Evolutionary conservation across 2,797 vertebrate species (phyloP), one percentile per base, ranked within the genome.

Genomic region (Knipowitschia caucasica): DNA sequence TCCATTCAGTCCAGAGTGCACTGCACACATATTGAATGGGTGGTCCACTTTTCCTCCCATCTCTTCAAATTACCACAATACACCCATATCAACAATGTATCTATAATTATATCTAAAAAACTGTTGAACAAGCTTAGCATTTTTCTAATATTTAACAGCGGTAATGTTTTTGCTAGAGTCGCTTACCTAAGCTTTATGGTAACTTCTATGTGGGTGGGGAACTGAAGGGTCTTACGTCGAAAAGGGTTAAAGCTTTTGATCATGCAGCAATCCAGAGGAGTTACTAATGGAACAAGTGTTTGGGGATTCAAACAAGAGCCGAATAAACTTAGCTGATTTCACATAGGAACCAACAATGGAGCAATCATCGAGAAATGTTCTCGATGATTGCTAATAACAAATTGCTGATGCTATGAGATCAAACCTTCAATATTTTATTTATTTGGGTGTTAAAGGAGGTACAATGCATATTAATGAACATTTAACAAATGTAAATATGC

Each of bases 91-190:
- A 38, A 26, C 33, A 21, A 20, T 42, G 7, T 11, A 26, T 35
- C 11, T 44, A 21, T 69, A 62, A 71, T 73, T 64, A 52, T 49
- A 54, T 69, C 30, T 50, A 40, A 51, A n/a, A 45, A 58, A 42
- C 27, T 59, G 71, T 62, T 69, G 73, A 55, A 51, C 69, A n/a
- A n/a, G 38, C 45, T 5, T 14, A 5, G 7, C 11, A 27, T 30
- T 34, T 10, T 7, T 35, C 17, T 36, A 15, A 1, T n/a, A 6
- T 42, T 23, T 23, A 23, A 8, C 38, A 33, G n/a, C 38, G n/a
- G n/a, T n/a, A n/a, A n/a, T n/a, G n/a, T n/a, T n/a, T n/a, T n/a
- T n/a, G n/a, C n/a, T n/a, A n/a, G n/a, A 1, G 33, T 1, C 33
- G 62, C 36, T 50, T 55, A 10, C 42, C 15, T 50, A 40, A 51